Evolutionary conservation across 2,888 invertebrate genomes (phyloP).

Genomic region (Melanophora roralis): DNA sequence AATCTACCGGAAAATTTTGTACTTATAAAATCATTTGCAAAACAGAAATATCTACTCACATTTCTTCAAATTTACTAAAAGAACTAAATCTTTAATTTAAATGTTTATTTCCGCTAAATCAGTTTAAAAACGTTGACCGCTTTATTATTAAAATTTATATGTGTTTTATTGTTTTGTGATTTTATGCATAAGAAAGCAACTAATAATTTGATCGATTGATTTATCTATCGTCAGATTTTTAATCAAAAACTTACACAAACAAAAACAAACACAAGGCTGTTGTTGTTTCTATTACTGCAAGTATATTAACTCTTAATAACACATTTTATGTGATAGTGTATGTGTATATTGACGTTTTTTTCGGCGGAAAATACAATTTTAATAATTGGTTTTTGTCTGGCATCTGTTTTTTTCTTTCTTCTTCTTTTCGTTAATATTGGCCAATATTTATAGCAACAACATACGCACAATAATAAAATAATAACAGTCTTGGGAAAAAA

Average conservation of each 20-base stretch:
- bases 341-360: conserved; percentile 1
- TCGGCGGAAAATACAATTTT: conserved; percentile 72
- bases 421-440: neutral
- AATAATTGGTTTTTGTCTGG: conserved; percentile 74
- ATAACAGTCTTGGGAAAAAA: conserved; percentile 49
- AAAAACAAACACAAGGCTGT: conserved; percentile 23
- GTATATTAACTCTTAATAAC: conserved; percentile 4
- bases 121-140: conserved; percentile 28
- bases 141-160: conserved; percentile 45
- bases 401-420: conserved; percentile 62
- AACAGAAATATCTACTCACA: no score
- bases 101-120: conserved; percentile 22
- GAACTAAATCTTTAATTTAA: neutral
- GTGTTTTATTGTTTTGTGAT: conserved; percentile 32
- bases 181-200: neutral
- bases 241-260: conserved; percentile 34
- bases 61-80: no score
- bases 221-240: conserved; percentile 58
- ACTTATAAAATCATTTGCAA: no score
- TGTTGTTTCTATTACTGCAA: conserved; percentile 7
- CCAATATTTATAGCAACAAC: conserved; percentile 66
- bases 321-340: neutral
- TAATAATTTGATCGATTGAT: conserved; percentile 34
- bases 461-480: conserved; percentile 51
- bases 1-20: no score